Evolutionary conservation across 2,888 invertebrate species (phyloP).

Genomic region (Barypeithes pellucidus): DNA sequence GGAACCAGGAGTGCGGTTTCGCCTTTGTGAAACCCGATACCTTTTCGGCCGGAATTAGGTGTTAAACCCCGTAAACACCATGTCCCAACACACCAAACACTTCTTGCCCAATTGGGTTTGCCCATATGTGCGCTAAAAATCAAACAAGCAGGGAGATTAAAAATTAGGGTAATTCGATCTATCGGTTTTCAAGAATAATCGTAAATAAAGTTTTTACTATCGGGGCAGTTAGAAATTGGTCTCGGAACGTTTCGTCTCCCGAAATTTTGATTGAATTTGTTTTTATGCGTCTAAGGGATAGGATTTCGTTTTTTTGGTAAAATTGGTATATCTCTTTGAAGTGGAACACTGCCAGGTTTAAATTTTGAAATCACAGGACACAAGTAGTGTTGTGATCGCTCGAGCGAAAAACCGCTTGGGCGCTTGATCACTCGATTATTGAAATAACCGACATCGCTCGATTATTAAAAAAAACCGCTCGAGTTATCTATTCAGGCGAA

Average conservation of each 20-base stretch:
- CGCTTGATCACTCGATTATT: too few species aligned
- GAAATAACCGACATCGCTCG: too few species aligned
- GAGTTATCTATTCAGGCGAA: too few species aligned
- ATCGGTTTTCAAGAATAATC: slow-evolving; percentile 41
- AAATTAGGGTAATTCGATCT: slow-evolving; percentile 43
- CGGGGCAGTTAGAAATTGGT: slow-evolving; percentile 17
- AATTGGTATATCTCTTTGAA: background rate
- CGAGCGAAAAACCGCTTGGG: too few species aligned
- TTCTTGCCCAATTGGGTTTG: slow-evolving; percentile 39
- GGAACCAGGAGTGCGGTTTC: slow-evolving; percentile 11
- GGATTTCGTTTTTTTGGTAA: background rate
- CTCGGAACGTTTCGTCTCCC: slow-evolving; percentile 2
- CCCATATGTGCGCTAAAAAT: slow-evolving; percentile 45
- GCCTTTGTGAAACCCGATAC: slow-evolving; percentile 29
- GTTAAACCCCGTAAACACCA: slow-evolving; percentile 37
- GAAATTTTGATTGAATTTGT: slow-evolving; percentile 16
- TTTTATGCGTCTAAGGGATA: slow-evolving; percentile 12
- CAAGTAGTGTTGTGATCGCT: too few species aligned
- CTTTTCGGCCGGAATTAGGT: slow-evolving; percentile 38
- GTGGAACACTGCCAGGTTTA: too few species aligned
- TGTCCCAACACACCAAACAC: slow-evolving; percentile 39
- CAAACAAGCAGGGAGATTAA: slow-evolving; percentile 41
- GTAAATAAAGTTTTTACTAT: slow-evolving; percentile 42
- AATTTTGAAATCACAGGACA: too few species aligned
- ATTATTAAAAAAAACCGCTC: too few species aligned